phyloP scores from a whole-genome alignment of 2,888 invertebrate species.

The Epiblema foenella region DNA sequence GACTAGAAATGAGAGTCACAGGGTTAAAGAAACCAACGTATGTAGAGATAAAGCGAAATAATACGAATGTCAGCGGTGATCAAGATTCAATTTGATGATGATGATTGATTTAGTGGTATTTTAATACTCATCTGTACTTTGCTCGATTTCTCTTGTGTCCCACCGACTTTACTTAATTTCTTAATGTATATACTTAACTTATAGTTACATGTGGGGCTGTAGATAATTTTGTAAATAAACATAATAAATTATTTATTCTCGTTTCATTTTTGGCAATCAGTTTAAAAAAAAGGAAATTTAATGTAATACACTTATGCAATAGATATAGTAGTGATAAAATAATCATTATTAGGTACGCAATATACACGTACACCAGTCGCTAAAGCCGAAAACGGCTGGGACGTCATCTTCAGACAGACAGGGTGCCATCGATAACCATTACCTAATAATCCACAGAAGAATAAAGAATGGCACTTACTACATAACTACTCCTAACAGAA shows the following conservation, averaged over 20 bases:
- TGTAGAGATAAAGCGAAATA: constrained; percentile 73
- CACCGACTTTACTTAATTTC: constrained; percentile 48
- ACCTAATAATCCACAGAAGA: no score
- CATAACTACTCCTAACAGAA: no score
- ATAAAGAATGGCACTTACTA: no score
- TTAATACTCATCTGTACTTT: constrained; percentile 5
- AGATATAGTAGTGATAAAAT: no score
- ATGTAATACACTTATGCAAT: no score
- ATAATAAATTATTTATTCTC: constrained; percentile 17
- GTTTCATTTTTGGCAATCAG: not conserved
- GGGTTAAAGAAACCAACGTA: constrained; percentile 62
- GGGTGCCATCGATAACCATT: no score
- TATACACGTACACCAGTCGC: no score
- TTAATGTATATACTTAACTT: constrained; percentile 29
- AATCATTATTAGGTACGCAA: no score
- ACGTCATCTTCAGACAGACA: no score
- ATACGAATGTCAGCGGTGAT: constrained; percentile 50
- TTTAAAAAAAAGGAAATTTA: no score
- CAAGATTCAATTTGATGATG: constrained; percentile 28
- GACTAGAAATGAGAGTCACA: constrained; percentile 64
- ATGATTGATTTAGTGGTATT: constrained; percentile 25
- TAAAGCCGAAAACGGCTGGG: no score
- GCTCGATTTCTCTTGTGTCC: constrained; percentile 44
- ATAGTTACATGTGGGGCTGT: constrained; percentile 43
- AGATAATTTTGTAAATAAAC: constrained; percentile 51